Base-by-base conservation (phyloP, 2,888 invertebrate species). In the Anorthoa munda region DNA sequence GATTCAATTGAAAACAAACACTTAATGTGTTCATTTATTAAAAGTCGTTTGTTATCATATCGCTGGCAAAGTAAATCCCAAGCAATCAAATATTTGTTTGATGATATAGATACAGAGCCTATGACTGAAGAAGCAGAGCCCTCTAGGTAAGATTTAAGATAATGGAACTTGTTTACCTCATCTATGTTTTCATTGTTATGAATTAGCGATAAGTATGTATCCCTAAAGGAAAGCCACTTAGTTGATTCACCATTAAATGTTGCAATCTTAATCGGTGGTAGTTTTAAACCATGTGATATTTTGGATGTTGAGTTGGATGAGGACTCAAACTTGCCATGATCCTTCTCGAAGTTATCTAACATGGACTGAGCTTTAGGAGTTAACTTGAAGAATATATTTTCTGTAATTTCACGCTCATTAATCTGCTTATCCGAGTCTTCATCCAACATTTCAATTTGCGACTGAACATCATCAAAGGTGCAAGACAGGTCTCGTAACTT, bases 1-100 rank as follows among this genome's bases (percentile, higher is more conserved):
- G 23, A 17, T 26, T 56, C 56, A 56, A 56, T 58, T 15, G 58
- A 58, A 12, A 58, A 58, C 18, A 58, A 58, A 58, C 56, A 56
- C 56, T 56, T 26, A 58, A 58, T 58, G 26, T 59, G 59, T 59
- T 59, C 31, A 59, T 59, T 59, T n/a, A 59, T 59, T 59, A 59
- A 59, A 39, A 59, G 18, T n/a, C 59, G 59, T 39, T 39, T 59
- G 0, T 45, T 59, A 46, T 46, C 59, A 39, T 39, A 59, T 2
- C 59, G 39, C 59, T 59, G 59, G 59, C 59, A 59, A 13, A 59
- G 59, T 59, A 39, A 13, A 59, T 59, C n/a, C 59, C 59, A 39
- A 39, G 59, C 59, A 2, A 39, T 59, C n/a, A 7, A n/a, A 13
- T 59, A 59, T 13, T 59, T 59, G 59, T 31, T 39, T 5, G 59